Evolutionary conservation across 2,797 vertebrate species (phyloP), one percentile per base, ranked within the genome.

Genomic region (Apogon talboti): DNA sequence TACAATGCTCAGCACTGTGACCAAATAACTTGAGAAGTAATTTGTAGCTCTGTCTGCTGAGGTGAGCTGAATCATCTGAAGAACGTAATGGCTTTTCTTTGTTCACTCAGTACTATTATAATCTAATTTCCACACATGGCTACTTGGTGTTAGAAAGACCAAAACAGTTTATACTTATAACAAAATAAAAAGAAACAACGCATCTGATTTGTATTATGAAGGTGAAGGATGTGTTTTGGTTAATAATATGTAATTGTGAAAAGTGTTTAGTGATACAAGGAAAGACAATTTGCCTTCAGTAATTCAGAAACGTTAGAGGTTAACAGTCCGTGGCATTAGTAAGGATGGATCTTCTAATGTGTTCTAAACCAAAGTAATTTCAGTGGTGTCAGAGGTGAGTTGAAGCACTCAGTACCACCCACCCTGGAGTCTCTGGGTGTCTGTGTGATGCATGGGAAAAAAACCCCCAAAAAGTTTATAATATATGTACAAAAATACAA

Each of bases 341-440:
- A 11, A 18, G 14, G 30, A 51, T 7, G 48, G 16, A 21, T 65
- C 28, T 10, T 43, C 3, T 60, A 44, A 68, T 54, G 40, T 62
- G 15, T 48, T 50, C 21, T 75, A 41, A 83, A 66, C 60, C 72
- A 5, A 55, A 72, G 62, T 63, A 24, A 73, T 80, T 67, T 57
- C 18, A 37, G 15, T 7, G 0, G 16, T 59, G 63, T 70, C 62
- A 51, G 35, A 81, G 58, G 79, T 48, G 13, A 76, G 50, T 0
- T 46, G 53, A 24, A 71, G 56, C 15, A 2, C 44, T 69, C 7
- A 2, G 12, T 11, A 43, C 37, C 11, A 45, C 15, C 15, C 16
- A 3, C 15, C 14, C n/a, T 10, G 7, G 33, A 5, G 38, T 53
- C 28, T 50, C n/a, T 41, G 51, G 45, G 38, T 45, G 38, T 53